phyloP scores from a whole-genome alignment of 2,888 invertebrate species.

The Luffia ferchaultella region DNA sequence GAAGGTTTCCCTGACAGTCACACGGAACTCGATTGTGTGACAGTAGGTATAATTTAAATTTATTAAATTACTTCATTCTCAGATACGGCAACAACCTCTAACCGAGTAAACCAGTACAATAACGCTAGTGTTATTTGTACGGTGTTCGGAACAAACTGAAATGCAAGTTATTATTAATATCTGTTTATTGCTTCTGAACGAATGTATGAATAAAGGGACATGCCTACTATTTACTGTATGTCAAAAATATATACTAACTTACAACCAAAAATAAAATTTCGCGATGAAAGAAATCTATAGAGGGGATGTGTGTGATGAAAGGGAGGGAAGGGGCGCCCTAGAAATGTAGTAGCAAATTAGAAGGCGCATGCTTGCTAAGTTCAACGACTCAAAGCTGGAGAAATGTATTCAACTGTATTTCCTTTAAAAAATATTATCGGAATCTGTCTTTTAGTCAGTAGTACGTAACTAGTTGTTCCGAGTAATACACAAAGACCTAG shows the following conservation, averaged over 20 bases:
- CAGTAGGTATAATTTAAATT: too few species aligned
- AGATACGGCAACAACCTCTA: neutral
- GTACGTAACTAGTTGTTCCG: too few species aligned
- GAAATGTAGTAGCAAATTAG: neutral
- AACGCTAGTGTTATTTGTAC: neutral
- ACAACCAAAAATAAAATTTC: neutral
- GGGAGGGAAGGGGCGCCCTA: neutral
- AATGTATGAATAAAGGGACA: neutral
- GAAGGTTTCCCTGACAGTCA: neutral
- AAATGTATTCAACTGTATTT: too few species aligned
- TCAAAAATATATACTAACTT: neutral
- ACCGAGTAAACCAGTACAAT: neutral
- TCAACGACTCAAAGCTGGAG: too few species aligned
- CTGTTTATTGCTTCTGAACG: neutral
- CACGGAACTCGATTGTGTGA: neutral
- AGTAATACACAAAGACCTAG: too few species aligned
- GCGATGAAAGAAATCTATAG: neutral
- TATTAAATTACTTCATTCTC: too few species aligned
- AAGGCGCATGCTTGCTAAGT: neutral
- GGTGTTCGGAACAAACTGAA: neutral
- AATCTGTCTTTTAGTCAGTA: too few species aligned
- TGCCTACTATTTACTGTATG: neutral
- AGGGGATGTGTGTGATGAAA: neutral
- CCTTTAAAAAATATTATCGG: too few species aligned
- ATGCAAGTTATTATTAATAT: neutral